phyloP scores from a whole-genome alignment of 1,140 invertebrate genomes.

The Psix sp. region DNA sequence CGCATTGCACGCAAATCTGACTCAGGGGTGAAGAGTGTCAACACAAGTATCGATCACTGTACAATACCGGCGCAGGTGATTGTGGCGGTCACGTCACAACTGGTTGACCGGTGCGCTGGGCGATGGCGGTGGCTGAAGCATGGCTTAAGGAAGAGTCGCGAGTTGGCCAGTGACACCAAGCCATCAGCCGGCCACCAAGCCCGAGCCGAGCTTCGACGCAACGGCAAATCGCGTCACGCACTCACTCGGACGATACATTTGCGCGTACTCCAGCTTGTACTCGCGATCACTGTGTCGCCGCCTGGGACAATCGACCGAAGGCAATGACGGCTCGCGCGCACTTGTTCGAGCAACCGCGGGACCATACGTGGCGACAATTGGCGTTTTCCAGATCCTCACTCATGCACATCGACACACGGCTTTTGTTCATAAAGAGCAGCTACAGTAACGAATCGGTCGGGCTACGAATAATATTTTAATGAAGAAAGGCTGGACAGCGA shows the following conservation, averaged over 20 bases:
- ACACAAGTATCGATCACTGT: slow-evolving; percentile 24
- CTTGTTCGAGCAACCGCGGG: no score
- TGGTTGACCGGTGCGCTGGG: slow-evolving; percentile 3
- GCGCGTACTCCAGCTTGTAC: slow-evolving; percentile 1
- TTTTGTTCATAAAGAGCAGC: slow-evolving; percentile 34
- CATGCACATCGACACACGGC: slow-evolving; percentile 24
- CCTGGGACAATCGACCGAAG: no score
- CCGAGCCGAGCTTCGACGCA: slow-evolving; percentile 31
- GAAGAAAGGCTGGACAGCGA: slow-evolving; percentile 76
- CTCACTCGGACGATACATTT: slow-evolving; percentile 33
- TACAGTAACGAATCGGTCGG: slow-evolving; percentile 43
- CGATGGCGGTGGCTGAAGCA: slow-evolving; percentile 14
- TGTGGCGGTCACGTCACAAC: slow-evolving; percentile 38
- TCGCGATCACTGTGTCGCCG: neutral
- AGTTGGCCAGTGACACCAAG: slow-evolving; percentile 38
- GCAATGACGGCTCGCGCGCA: no score
- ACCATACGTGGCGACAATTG: no score
- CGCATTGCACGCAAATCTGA: no score
- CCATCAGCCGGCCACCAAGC: slow-evolving; percentile 41
- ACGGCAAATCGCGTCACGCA: slow-evolving; percentile 36
- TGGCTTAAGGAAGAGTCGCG: slow-evolving; percentile 37
- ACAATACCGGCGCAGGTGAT: no score
- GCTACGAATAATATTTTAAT: slow-evolving; percentile 75
- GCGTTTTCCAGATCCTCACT: slow-evolving; percentile 41
- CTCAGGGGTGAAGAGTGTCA: no score